Evolutionary conservation across 2,888 invertebrate genomes (phyloP).

Genomic region (Operophtera brumata): DNA sequence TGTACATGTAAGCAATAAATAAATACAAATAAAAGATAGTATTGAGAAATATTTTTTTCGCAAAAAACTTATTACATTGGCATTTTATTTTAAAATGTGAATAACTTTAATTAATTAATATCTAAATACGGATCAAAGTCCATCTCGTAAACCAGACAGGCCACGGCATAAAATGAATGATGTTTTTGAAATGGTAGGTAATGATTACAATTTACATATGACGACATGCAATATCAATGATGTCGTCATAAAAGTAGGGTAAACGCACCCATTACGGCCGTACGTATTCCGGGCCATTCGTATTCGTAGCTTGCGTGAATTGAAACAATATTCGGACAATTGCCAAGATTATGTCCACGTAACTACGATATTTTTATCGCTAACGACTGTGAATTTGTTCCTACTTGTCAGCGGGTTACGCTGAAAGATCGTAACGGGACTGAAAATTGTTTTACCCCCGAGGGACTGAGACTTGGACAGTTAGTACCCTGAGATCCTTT

Average conservation of each 20-base stretch:
- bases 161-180: not conserved
- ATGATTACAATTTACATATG: slow-evolving; percentile 11
- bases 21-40: too few relatives aligned
- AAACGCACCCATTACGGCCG: slow-evolving; percentile 17
- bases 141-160: too few relatives aligned
- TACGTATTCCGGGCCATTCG: slow-evolving; percentile 18
- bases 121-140: too few relatives aligned
- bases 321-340: slow-evolving; percentile 25
- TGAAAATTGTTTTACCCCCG: slow-evolving; percentile 71
- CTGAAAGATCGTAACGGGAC: slow-evolving; percentile 57
- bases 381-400: slow-evolving; percentile 60
- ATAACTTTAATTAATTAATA: too few relatives aligned
- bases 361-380: slow-evolving; percentile 62
- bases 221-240: slow-evolving; percentile 15
- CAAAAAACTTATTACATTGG: too few relatives aligned
- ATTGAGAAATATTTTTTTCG: too few relatives aligned
- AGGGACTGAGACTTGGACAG: slow-evolving; percentile 50
- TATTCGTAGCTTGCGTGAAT: slow-evolving; percentile 23
- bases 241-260: slow-evolving; percentile 14
- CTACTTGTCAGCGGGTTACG: slow-evolving; percentile 46
- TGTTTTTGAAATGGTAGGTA: not conserved
- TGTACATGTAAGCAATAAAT: too few relatives aligned
- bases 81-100: too few relatives aligned
- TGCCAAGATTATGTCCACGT: slow-evolving; percentile 54
- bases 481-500: slow-evolving; percentile 51